These are phyloP conservation scores for Polyommatus iphigenia DNA, from an alignment of 2,888 invertebrate species.

Conservation along the genomic window DNA sequence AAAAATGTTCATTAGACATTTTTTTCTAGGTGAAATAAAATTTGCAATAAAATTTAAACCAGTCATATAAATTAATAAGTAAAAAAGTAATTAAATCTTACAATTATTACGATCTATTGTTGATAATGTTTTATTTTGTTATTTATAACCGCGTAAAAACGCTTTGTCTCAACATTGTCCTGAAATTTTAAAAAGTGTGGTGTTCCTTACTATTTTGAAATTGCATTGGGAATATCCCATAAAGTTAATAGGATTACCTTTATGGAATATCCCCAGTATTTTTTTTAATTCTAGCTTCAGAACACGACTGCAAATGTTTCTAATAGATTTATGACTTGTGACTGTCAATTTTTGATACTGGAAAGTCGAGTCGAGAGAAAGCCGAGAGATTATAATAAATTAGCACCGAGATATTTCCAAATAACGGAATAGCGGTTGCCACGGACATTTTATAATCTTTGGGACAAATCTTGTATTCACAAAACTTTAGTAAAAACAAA, in stretches of 20 bases:
- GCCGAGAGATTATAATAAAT: constrained; percentile 22
- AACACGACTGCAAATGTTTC: background rate
- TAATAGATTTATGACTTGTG: background rate
- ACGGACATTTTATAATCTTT: background rate
- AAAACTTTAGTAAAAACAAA: too few relatives aligned
- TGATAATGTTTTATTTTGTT: too few relatives aligned
- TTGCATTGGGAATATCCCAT: background rate
- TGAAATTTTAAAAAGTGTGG: background rate
- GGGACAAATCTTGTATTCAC: background rate
- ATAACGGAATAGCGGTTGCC: constrained; percentile 1
- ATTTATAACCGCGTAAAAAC: too few relatives aligned
- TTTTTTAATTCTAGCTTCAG: background rate
- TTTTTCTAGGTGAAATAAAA: background rate
- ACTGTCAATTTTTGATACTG: constrained; percentile 20
- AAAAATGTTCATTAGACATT: background rate
- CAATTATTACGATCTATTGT: too few relatives aligned
- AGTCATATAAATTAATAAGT: background rate
- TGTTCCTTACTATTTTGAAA: background rate
- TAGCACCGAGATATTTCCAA: constrained; percentile 18
- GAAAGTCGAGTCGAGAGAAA: constrained; percentile 24
- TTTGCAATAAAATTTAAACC: background rate
- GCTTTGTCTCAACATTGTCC: background rate
- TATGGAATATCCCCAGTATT: background rate
- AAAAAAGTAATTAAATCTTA: too few relatives aligned
- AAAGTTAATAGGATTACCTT: too few relatives aligned